Conservation (phyloP, 1,140 invertebrate species). For the Drosophila seguyi region DNA sequence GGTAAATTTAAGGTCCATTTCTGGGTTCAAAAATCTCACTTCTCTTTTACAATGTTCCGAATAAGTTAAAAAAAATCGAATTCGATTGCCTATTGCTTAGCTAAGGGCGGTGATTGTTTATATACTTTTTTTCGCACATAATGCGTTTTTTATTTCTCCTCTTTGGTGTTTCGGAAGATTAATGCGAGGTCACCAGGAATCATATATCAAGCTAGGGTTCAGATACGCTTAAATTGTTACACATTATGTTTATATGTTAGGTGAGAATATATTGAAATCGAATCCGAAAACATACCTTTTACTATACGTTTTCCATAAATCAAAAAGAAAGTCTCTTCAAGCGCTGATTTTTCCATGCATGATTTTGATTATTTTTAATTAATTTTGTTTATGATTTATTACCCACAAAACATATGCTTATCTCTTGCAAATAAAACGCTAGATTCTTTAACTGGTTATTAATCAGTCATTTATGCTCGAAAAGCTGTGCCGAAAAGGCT, state of each 20-base stretch:
- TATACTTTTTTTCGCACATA: not conserved
- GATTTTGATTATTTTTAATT: constrained; percentile 24
- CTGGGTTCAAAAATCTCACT: not conserved
- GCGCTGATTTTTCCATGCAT: constrained; percentile 18
- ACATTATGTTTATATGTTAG: constrained; percentile 1
- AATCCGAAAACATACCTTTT: not conserved
- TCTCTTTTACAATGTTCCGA: not conserved
- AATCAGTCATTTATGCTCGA: constrained; percentile 54
- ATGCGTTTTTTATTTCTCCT: not conserved
- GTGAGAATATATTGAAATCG: constrained; percentile 4
- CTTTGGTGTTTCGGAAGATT: not conserved
- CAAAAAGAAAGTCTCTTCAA: constrained; percentile 15
- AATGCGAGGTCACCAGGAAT: constrained; percentile 5
- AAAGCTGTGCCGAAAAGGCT: constrained; percentile 9
- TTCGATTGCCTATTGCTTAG: not conserved
- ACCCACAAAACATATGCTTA: constrained; percentile 16
- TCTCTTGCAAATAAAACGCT: constrained; percentile 25
- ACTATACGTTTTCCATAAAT: constrained; percentile 20
- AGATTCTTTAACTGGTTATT: constrained; percentile 8
- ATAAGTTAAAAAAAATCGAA: not conserved
- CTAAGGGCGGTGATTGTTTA: constrained; percentile 15
- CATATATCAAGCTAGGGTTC: constrained; percentile 16
- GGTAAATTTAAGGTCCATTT: constrained; percentile 9
- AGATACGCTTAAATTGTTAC: constrained; percentile 7
- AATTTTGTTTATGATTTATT: constrained; percentile 33